A percentile compares a stretch with the other conserved stretches of the same genome.
phyloP scores from a whole-genome alignment of 1,140 invertebrate species.

The Subanguina moxae region DNA sequence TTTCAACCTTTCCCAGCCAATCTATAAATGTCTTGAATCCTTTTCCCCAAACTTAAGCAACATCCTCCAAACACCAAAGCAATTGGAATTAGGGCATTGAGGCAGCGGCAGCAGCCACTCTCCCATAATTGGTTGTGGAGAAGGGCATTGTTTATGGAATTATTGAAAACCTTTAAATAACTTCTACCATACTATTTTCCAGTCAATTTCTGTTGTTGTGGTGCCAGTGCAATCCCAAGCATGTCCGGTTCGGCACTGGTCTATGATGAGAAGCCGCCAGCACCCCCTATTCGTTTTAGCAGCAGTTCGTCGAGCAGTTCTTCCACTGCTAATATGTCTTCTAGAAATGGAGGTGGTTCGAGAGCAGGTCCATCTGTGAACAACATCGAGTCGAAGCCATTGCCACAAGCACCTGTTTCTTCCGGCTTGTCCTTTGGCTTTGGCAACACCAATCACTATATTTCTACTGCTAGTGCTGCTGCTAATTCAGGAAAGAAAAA shows the following conservation, averaged over 20 bases:
- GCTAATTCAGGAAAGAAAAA: background rate
- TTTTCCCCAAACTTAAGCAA: too few relatives aligned
- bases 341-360: background rate
- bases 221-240: background rate
- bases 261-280: conserved; percentile 30
- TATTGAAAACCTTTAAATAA: too few relatives aligned
- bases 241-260: conserved; percentile 11
- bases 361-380: background rate
- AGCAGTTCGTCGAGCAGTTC: background rate
- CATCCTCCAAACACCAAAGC: too few relatives aligned
- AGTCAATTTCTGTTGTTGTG: too few relatives aligned
- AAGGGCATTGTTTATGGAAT: too few relatives aligned
- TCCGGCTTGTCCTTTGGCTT: background rate
- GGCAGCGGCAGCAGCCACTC: too few relatives aligned
- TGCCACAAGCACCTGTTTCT: conserved; percentile 25
- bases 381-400: conserved; percentile 13
- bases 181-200: too few relatives aligned
- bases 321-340: background rate
- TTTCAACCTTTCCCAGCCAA: too few relatives aligned
- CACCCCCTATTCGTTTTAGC: conserved; percentile 3
- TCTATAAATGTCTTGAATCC: too few relatives aligned
- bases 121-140: too few relatives aligned
- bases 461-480: background rate
- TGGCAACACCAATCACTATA: background rate
- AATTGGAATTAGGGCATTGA: too few relatives aligned